Base-by-base conservation (phyloP, 2,888 invertebrate species). In the Temnothorax unifasciatus region DNA sequence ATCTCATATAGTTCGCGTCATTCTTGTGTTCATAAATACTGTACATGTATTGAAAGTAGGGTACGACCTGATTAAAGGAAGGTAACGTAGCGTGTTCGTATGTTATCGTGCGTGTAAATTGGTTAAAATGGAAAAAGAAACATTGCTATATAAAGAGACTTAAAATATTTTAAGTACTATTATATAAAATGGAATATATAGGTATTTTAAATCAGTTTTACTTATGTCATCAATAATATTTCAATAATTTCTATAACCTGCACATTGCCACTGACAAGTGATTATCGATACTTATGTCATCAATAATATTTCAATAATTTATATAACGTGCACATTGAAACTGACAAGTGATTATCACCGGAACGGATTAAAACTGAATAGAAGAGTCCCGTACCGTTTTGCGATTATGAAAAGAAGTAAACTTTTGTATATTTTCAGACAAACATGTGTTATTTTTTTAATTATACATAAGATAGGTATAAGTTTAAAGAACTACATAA, bases 21-120 rank as follows among this genome's bases (percentile, higher is more conserved):
- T 34, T 47, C 25, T 38, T 52, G 71, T 59, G 34, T 71, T 59
- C 47, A 66, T 41, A 77, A 66, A 77, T 71, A 50, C 2, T 50
- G 15, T 18, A 54, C 61, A n/a, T 68, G 52, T 57, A 44, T 59
- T 21, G 8, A 81, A 81, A 71, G 71, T 71, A 81, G 57, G 25
- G 3, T 59, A 71, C 9, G 79, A 71, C 71, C 59, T 59, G 79
- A 81, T 81, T 81, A 81, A 21, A 71, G 38, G 4, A 25, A 71
- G 25, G 18, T 3, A 79, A 59, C 3, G 71, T 59, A 79, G 57
- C 73, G 21, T 71, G 59, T 21, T 59, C 11, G 34, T 57, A 79
- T 25, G 38, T 71, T 79, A 59, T 59, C 79, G 47, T 71, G 59
- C 59, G 47, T 59, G 8, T 64, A 44, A 79, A 71, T 1, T 9